Base-by-base conservation (phyloP, 2,113 vertebrate genomes). In the Antidorcas marsupialis region DNA sequence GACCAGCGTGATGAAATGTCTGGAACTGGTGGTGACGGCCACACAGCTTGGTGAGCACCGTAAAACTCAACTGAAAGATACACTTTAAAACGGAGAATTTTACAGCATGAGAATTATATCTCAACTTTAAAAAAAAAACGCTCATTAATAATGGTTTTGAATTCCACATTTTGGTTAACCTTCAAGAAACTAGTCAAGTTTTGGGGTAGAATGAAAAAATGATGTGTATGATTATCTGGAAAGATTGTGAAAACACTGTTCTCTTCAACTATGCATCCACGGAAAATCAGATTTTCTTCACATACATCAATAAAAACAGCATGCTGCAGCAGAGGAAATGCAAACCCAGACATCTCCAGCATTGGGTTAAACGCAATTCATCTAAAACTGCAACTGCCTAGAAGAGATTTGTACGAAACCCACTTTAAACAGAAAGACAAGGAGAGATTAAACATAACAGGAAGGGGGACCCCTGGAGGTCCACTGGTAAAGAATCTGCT, bases 1-100 rank as follows among this genome's bases (percentile, higher is more conserved):
- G 7, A 2, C 0, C 15, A 6, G 43, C 0, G 3, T 1, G 39
- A 59, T 1, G 7, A 10, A 17, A 1, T 0, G 74, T 11, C 2
- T 36, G 76, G 16, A 50, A 6, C 0, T 23, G 55, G 59, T 7
- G 90, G 19, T 1, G 27, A 8, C 23, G 9, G 45, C 78, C 15
- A 3, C 1, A 25, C 62, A 7, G 5, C 43, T 36, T 30, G 19
- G 30, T 19, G 57, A 17, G 6, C 14, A 14, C 2, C 8, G 12
- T 39, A 17, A 71, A 47, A 71, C 8, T 4, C 36, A 33, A 27
- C 4, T 6, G 33, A 39, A 7, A 30, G 5, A 5, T 0, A 50
- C 52, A 30, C 60, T 33, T 84, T 43, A 14, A 64, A 59, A 57
- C 0, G 3, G 36, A 21, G 30, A 33, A 8, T 7, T 30, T 27